Base-by-base conservation (phyloP, 2,797 vertebrate genomes). In the Macropodus opercularis region DNA sequence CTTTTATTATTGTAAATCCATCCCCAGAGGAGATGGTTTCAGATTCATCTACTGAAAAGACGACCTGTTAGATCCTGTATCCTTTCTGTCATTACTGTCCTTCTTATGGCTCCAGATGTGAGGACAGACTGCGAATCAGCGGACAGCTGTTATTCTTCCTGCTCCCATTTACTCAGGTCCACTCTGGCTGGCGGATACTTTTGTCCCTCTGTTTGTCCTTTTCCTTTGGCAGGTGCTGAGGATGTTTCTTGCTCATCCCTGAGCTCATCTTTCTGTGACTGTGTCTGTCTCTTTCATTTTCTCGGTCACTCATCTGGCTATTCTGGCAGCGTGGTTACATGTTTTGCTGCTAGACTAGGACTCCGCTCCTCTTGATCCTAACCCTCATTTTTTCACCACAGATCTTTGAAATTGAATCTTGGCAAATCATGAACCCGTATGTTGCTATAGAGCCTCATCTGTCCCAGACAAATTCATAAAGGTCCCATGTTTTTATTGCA, bases 1-100 rank as follows among this genome's bases (percentile, higher is more conserved):
- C 24, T 69, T 54, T 80, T 75, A 85, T 81, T 51, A 79, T 84
- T 79, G 65, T 82, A 70, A 87, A 74, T 77, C 72, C 63, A 52
- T 76, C 80, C 80, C 81, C 71, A 81, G 85, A 79, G 61, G 31
- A 46, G 70, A 69, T 29, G 47, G 72, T 74, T 83, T 83, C 48
- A 77, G 52, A 81, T 81, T 80, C 55, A 76, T 81, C 40, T 14
- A 24, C 52, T 56, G 55, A 51, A 69, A 72, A 54, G 47, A 77
- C 44, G 55, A 64, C 56, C 31, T 63, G 42, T 77, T 62, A 72
- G 43, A 73, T 18, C 29, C 40, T 52, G 51, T 61, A n/a, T 81
- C 68, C 64, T 69, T 14, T 36, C 59, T 57, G 42, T 38, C 12
- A 67, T 74, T 18, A 34, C 41, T 75, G 63, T 59, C 52, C 42